Percentiles rank a stretch among this genome's conserved stretches.
These are phyloP conservation scores for Sebastes jordani DNA, from an alignment of 2,797 vertebrate species.

Conservation along the genomic window DNA sequence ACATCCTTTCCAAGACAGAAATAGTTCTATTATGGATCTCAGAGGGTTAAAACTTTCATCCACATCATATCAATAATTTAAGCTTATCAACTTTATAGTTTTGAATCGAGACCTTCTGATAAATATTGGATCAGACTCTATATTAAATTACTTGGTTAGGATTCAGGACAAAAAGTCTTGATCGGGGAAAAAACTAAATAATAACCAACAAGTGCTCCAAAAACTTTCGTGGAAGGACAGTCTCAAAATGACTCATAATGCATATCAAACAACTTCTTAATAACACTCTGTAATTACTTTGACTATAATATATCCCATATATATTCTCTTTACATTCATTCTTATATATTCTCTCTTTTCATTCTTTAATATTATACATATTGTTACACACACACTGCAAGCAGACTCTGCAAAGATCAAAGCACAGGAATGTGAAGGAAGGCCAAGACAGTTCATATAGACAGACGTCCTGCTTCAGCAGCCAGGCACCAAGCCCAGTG, in stretches of 20 bases:
- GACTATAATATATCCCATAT: not conserved
- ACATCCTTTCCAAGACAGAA: no score
- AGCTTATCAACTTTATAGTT: not conserved
- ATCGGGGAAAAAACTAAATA: not conserved
- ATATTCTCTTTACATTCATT: not conserved
- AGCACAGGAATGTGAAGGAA: not conserved
- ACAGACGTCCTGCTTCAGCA: slow-evolving; percentile 18
- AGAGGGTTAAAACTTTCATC: not conserved
- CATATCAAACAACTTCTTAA: not conserved
- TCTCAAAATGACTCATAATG: slow-evolving; percentile 5
- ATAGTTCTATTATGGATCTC: no score
- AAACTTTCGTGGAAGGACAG: not conserved
- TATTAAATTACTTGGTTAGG: not conserved
- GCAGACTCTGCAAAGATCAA: slow-evolving; percentile 14
- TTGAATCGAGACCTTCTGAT: not conserved
- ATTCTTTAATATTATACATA: not conserved
- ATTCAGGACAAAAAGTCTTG: not conserved
- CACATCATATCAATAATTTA: not conserved
- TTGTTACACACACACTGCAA: not conserved
- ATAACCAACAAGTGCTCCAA: not conserved
- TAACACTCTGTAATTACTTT: not conserved
- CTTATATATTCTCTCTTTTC: not conserved
- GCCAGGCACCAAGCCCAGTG: slow-evolving; percentile 32
- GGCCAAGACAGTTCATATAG: slow-evolving; percentile 7
- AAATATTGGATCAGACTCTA: not conserved